Evolutionary conservation across 2,113 vertebrate genomes (phyloP).

Genomic region (Axis porcinus): DNA sequence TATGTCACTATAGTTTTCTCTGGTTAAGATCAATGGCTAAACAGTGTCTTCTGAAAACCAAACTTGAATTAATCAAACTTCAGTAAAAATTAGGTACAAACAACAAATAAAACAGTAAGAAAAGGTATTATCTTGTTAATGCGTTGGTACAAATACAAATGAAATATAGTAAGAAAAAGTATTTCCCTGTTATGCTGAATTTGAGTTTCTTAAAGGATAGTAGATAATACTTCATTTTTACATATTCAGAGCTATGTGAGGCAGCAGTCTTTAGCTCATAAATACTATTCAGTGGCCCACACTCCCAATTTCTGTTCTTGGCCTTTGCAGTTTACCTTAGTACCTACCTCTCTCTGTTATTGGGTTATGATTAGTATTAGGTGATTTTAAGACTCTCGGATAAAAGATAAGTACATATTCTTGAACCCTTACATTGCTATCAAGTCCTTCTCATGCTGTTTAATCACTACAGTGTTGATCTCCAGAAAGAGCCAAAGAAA

Average conservation of each 20-base stretch:
- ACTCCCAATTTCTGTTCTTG: conserved; percentile 29
- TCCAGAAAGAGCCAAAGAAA: conserved; percentile 47
- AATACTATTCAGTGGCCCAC: background rate
- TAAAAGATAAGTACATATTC: conserved; percentile 30
- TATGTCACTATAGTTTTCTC: background rate
- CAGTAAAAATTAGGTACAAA: conserved; percentile 47
- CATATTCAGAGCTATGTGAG: background rate
- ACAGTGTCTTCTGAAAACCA: background rate
- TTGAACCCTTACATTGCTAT: background rate
- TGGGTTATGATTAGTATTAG: conserved; percentile 2
- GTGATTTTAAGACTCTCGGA: conserved; percentile 25
- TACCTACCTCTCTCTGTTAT: conserved; percentile 31
- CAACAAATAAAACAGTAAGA: conserved; percentile 3
- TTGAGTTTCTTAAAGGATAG: conserved; percentile 2
- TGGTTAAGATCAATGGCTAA: conserved; percentile 20
- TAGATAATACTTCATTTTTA: background rate
- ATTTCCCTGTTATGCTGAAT: background rate
- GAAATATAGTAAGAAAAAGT: background rate
- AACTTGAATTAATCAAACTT: conserved; percentile 14
- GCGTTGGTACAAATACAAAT: background rate
- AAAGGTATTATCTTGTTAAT: background rate
- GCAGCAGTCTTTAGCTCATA: background rate
- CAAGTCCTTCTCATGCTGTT: conserved; percentile 16
- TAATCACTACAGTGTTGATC: conserved; percentile 42
- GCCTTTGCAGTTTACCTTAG: conserved; percentile 8